Conservation (phyloP, 53 echinoderm and acorn worm genomes). For the Holothuria scabra region DNA sequence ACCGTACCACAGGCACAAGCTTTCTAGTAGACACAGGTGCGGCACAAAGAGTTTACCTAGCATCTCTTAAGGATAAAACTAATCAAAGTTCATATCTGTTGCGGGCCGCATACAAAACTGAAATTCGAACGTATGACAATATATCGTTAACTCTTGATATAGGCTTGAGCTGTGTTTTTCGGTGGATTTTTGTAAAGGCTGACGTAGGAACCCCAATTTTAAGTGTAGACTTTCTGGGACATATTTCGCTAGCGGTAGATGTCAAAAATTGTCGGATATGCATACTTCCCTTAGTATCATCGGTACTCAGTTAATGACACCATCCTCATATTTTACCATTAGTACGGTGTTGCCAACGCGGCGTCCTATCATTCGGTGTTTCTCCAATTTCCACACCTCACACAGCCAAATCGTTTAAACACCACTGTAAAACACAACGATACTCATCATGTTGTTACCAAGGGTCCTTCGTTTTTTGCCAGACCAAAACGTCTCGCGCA, state of each 20-base stretch:
- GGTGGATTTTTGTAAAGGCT: constrained; percentile 56
- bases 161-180: no score
- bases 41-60: constrained; percentile 47
- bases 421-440: constrained; percentile 33
- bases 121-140: constrained; percentile 43
- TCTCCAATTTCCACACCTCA: constrained; percentile 10
- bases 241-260: no score
- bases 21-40: constrained; percentile 60
- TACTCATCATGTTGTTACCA: constrained; percentile 12
- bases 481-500: constrained; percentile 14
- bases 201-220: constrained; percentile 39
- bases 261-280: no score
- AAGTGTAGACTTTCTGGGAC: no score
- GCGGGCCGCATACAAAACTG: constrained; percentile 39
- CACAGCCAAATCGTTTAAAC: neutral
- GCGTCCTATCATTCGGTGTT: neutral
- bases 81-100: neutral
- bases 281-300: constrained; percentile 41
- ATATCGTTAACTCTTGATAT: constrained; percentile 43
- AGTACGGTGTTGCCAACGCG: neutral
- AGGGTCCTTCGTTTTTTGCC: constrained; percentile 33
- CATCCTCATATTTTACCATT: neutral
- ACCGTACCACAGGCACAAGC: constrained; percentile 22
- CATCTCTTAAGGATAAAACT: constrained; percentile 6
- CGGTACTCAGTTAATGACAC: constrained; percentile 13